These are phyloP conservation scores for Syritta pipiens DNA, from an alignment of 2,888 invertebrate genomes.

Conservation along the genomic window DNA sequence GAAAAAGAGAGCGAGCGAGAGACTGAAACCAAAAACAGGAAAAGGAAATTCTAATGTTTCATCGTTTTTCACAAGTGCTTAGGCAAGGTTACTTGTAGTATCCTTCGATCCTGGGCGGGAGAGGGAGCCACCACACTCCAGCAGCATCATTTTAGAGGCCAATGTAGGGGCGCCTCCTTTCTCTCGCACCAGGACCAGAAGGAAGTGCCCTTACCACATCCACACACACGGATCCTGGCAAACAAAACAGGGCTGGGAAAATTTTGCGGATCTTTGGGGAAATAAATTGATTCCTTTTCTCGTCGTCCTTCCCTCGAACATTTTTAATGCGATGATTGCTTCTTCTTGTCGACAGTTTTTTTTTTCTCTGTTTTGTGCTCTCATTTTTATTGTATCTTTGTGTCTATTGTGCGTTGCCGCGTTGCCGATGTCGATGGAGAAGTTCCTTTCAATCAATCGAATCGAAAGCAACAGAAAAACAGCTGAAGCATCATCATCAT, in stretches of 20 bases:
- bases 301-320: not conserved
- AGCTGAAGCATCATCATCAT: slow-evolving; percentile 27
- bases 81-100: slow-evolving; percentile 20
- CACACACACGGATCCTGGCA: not conserved
- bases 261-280: slow-evolving; percentile 28
- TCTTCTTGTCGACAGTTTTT: slow-evolving; percentile 22
- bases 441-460: slow-evolving; percentile 40
- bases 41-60: slow-evolving; percentile 39
- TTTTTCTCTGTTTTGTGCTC: not conserved
- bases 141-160: too few species aligned
- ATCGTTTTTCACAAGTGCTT: slow-evolving; percentile 38
- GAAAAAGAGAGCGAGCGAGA: not conserved
- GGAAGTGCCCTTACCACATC: slow-evolving; percentile 26
- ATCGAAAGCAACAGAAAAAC: slow-evolving; percentile 45
- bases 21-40: slow-evolving; percentile 2
- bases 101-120: too few species aligned
- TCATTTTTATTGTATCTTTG: slow-evolving; percentile 2
- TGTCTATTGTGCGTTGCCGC: slow-evolving; percentile 7
- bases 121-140: too few species aligned
- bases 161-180: too few species aligned
- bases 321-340: slow-evolving; percentile 47
- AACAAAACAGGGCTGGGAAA: not conserved
- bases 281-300: slow-evolving; percentile 43
- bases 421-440: not conserved
- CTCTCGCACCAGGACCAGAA: too few species aligned